Evolutionary conservation across 2,797 vertebrate genomes (phyloP).

Genomic region (Erpetoichthys calabaricus): DNA sequence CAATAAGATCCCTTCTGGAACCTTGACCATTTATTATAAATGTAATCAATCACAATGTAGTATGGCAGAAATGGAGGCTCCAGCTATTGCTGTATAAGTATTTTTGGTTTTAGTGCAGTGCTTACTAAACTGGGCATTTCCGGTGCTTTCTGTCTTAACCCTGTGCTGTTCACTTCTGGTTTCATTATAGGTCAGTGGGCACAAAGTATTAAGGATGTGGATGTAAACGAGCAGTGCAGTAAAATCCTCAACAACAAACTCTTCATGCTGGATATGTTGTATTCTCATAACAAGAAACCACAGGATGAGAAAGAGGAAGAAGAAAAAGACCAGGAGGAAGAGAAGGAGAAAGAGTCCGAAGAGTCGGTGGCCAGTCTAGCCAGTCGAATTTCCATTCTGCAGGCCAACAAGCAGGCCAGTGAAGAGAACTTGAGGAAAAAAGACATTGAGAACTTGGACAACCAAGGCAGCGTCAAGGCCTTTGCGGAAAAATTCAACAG

Average conservation of each 20-base stretch:
- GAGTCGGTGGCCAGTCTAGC: constrained; percentile 63
- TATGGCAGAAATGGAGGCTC: no score
- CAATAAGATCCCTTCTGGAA: no score
- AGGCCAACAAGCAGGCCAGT: constrained; percentile 62
- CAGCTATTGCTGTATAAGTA: no score
- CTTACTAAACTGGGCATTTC: no score
- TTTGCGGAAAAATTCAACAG: constrained; percentile 73
- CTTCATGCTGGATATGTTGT: constrained; percentile 95
- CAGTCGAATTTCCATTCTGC: constrained; percentile 76
- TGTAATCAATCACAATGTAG: no score
- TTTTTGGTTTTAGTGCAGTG: no score
- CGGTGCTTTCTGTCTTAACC: constrained; percentile 9
- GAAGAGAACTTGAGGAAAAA: constrained; percentile 69
- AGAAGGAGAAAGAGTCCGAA: constrained; percentile 41
- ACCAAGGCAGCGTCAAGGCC: constrained; percentile 74
- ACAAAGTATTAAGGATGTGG: constrained; percentile 54
- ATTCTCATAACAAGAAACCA: constrained; percentile 68
- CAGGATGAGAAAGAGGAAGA: constrained; percentile 44
- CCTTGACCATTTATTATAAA: no score
- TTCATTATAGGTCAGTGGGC: constrained; percentile 64
- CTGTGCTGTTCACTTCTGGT: constrained; percentile 12
- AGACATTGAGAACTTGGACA: constrained; percentile 71
- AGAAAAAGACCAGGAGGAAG: constrained; percentile 49
- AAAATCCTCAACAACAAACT: constrained; percentile 79
- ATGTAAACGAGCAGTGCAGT: constrained; percentile 68